These are phyloP conservation scores for Drosophila equinoxialis DNA, from an alignment of 1,140 invertebrate genomes.

Conservation along the genomic window DNA sequence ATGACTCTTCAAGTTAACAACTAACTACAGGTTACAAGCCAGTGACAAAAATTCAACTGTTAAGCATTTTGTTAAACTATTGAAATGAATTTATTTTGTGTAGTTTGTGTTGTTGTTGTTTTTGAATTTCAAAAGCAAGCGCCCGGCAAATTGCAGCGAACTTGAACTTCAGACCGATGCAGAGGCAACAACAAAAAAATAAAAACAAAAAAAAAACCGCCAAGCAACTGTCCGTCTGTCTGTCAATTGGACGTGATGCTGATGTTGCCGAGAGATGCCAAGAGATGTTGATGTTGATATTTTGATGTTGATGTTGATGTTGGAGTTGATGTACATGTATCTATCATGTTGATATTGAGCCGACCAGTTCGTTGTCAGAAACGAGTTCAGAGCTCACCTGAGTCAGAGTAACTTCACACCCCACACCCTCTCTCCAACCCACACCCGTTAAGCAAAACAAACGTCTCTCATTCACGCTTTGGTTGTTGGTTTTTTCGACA, in stretches of 20 bases:
- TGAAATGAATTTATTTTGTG: slow-evolving; percentile 21
- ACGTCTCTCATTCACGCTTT: slow-evolving; percentile 63
- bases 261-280: neutral
- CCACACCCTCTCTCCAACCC: neutral
- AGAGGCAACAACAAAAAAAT: slow-evolving; percentile 36
- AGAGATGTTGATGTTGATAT: neutral
- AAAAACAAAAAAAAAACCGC: neutral
- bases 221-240: slow-evolving; percentile 18
- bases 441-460: slow-evolving; percentile 37
- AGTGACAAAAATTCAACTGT: slow-evolving; percentile 18
- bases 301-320: slow-evolving; percentile 5
- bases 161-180: slow-evolving; percentile 76
- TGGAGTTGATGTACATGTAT: slow-evolving; percentile 44
- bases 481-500: slow-evolving; percentile 18
- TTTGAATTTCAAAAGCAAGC: slow-evolving; percentile 48
- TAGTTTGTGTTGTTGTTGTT: slow-evolving; percentile 20
- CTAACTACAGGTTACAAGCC: slow-evolving; percentile 28
- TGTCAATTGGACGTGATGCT: neutral
- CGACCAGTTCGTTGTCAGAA: slow-evolving; percentile 39
- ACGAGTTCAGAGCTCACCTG: slow-evolving; percentile 68
- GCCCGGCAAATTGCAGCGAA: slow-evolving; percentile 71
- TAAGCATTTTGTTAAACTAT: slow-evolving; percentile 44
- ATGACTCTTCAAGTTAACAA: slow-evolving; percentile 25
- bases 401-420: neutral
- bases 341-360: slow-evolving; percentile 32